These are phyloP conservation scores for Mormyrops attenuatus DNA, from an alignment of 2,797 vertebrate genomes.

Conservation along the genomic window DNA sequence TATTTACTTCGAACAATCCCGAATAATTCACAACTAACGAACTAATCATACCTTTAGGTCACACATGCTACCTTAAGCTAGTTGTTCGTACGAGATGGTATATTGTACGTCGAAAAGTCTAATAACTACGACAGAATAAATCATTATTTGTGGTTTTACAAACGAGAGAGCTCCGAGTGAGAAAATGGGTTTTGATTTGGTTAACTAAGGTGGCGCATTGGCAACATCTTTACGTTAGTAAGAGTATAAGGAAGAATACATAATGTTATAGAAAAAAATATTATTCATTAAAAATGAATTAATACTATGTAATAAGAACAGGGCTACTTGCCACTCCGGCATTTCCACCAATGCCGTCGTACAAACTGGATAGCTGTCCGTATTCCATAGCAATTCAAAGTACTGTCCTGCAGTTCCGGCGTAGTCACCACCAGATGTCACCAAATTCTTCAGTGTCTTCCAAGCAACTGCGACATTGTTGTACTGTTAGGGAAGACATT, in stretches of 20 bases:
- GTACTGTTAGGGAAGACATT: neutral
- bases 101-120: neutral
- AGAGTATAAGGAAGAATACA: neutral
- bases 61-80: neutral
- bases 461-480: neutral
- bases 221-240: neutral
- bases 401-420: neutral
- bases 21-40: neutral
- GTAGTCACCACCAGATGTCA: neutral
- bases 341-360: neutral
- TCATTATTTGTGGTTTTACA: neutral
- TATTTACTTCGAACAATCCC: neutral
- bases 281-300: neutral
- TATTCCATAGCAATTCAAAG: neutral
- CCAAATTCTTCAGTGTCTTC: neutral
- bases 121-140: neutral
- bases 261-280: neutral
- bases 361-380: neutral
- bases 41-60: neutral
- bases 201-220: neutral
- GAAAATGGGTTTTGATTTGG: neutral
- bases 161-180: neutral
- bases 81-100: neutral
- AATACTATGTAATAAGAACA: neutral
- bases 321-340: neutral